Base-by-base conservation (phyloP, 2,113 vertebrate genomes). In the Oenanthe melanoleuca region DNA sequence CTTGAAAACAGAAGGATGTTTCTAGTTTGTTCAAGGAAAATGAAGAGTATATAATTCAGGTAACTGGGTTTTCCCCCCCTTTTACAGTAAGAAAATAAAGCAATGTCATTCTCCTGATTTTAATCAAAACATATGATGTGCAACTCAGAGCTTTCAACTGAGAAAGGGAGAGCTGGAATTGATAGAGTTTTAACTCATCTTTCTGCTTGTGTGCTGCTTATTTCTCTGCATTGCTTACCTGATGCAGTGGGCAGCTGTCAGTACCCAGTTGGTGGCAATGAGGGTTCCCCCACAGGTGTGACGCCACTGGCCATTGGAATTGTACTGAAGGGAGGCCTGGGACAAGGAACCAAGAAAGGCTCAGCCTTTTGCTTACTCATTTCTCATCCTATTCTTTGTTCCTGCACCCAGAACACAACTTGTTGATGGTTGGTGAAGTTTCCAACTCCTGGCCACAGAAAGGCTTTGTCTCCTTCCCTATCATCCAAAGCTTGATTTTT, bases 171-270 rank as follows among this genome's bases (percentile, higher is more conserved):
- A 75, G 34, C 19, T 69, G 44, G 24, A 26, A 20, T 10, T 49
- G 53, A 15, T 34, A 7, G 0, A 0, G 13, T 50, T 92, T 64
- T 71, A 29, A 24, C 29, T 64, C 13, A 20, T 19, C 14, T 26
- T 21, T 24, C 57, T 23, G 45, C 31, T 66, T 26, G 4, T 1
- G 1, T 28, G 42, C 70, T 49, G 34, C 34, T 29, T 29, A 3
- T 34, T 45, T 24, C 2, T 2, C 25, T 37, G 9, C 7, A 0
- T 16, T 3, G 1, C 19, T 37, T 95, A 98, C 98, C 97, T 96
- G 94, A 98, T 97, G 91, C 98, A 98, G 91, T 97, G 97, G 29
- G 97, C 98, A 6, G 98, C 98, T 5, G 98, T 98, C 92, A 98
- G 2, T 12, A 98, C 97, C 97, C 98, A 98, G 83, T 92, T 97